Percentiles rank a stretch among this genome's conserved stretches.
Conservation (phyloP, 1,140 invertebrate species). For the Drosophila watanabei region DNA sequence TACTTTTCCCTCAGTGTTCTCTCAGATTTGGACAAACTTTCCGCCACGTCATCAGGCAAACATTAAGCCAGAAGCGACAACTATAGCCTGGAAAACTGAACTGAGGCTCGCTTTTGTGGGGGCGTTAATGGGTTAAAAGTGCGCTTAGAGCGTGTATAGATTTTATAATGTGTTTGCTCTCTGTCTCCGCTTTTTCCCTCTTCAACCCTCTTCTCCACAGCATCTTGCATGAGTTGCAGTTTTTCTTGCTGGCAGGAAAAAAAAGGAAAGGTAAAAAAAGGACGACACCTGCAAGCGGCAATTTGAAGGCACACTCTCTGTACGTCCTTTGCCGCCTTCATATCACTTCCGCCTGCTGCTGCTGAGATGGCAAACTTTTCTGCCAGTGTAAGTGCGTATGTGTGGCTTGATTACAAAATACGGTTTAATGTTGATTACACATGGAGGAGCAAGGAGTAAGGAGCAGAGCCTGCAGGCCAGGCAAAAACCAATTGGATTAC, state of each 20-base stretch:
- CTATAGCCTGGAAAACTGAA: constrained; percentile 25
- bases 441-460: constrained; percentile 50
- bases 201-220: background rate
- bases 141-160: constrained; percentile 79
- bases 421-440: constrained; percentile 83
- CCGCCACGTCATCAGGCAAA: constrained; percentile 71
- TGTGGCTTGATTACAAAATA: constrained; percentile 78
- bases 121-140: constrained; percentile 82
- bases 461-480: constrained; percentile 36
- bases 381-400: constrained; percentile 31
- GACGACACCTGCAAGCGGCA: constrained; percentile 56
- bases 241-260: constrained; percentile 21
- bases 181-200: background rate
- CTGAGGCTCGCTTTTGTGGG: constrained; percentile 43
- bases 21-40: constrained; percentile 50
- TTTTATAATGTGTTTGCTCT: constrained; percentile 79
- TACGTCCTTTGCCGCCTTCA: constrained; percentile 63
- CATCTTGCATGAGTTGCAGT: constrained; percentile 68
- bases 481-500: constrained; percentile 25
- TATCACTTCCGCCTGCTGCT: constrained; percentile 56
- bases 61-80: constrained; percentile 55
- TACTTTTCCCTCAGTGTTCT: constrained; percentile 4
- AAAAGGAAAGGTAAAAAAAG: constrained; percentile 49
- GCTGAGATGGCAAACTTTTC: constrained; percentile 72
- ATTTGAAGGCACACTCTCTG: constrained; percentile 17